Base-by-base conservation (phyloP, 1,140 invertebrate species). In the Rhagoletis pomonella region DNA sequence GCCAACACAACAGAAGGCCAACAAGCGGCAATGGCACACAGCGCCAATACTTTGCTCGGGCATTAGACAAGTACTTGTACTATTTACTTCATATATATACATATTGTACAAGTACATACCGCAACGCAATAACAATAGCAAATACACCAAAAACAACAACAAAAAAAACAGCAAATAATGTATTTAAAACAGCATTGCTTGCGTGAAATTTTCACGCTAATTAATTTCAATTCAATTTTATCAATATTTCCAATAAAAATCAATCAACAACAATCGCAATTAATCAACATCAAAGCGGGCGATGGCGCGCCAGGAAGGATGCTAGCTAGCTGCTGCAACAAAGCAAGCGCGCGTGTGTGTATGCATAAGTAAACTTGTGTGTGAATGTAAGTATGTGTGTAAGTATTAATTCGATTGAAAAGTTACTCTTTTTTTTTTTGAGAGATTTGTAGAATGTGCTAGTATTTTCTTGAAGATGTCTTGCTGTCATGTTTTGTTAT, bases 241-340 rank as follows among this genome's bases (percentile, higher is more conserved):
- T 91, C 91, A 91, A 91, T 91, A 91, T 91, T 91, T 90, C 91
- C 91, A 91, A 91, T 91, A 91, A 91, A 91, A 91, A 91, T 91
- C 91, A 91, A 91, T 91, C 91, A 91, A 87, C 91, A 91, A 87
- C 89, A 88, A 89, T 91, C 88, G 90, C 90, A 91, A 91, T 91
- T 90, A 91, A 91, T 91, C 91, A 91, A 87, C 91, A 91, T 88
- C 89, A 89, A 90, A 87, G 73, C 65, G 47, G 44, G 17, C 42
- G 12, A 9, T 9, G 9, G 73, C 17, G 67, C 12, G 47, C 47
- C 4, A 81, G 55, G 47, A 47, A 73, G 29, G 29, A 29, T 29
- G 29, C 29, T 29, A 29, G 29, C 29, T 29, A 29, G 29, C 29
- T 29, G 29, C 44, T 5, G 42, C 12, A 47, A 73, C 39, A 12